phyloP scores from a whole-genome alignment of 2,113 vertebrate species.

The Drymodes brunneopygia region DNA sequence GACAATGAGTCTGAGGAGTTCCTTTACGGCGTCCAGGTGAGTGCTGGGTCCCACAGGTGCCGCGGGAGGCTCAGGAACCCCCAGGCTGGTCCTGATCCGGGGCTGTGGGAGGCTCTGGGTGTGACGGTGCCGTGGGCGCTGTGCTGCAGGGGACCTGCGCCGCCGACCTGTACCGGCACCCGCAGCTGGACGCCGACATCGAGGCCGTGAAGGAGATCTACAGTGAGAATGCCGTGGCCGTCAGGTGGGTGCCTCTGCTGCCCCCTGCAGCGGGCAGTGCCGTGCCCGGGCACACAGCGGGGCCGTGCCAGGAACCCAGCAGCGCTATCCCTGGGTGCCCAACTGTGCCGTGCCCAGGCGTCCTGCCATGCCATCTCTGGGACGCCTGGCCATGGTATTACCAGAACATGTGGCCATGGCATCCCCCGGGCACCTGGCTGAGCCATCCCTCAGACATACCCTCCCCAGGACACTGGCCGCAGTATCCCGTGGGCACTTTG shows the following conservation, averaged over 20 bases:
- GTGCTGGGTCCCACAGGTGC: background rate
- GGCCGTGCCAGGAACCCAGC: background rate
- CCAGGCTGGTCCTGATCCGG: fast-evolving
- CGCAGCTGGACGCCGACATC: slow-evolving; percentile 96
- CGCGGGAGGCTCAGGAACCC: fast-evolving
- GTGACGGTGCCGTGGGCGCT: fast-evolving
- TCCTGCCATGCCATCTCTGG: fast-evolving
- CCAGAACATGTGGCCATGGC: fast-evolving
- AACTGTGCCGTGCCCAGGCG: background rate
- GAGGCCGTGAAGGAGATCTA: slow-evolving; percentile 98
- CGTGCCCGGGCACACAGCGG: fast-evolving
- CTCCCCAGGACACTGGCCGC: background rate
- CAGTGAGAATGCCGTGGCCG: slow-evolving; percentile 90
- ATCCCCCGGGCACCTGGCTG: background rate
- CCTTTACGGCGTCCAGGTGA: slow-evolving; percentile 94
- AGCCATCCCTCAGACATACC: background rate
- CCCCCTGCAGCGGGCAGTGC: fast-evolving
- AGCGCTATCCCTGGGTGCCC: background rate
- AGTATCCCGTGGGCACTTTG: background rate
- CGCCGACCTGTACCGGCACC: slow-evolving; percentile 95
- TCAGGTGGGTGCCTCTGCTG: slow-evolving; percentile 76
- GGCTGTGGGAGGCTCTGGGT: background rate
- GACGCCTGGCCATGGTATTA: fast-evolving
- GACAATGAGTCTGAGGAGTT: slow-evolving; percentile 98
- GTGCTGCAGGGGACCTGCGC: slow-evolving; percentile 88